Evolutionary conservation across 2,113 vertebrate species (phyloP), one percentile per base, ranked within the genome.

Genomic region (Eupsittula cactorum): DNA sequence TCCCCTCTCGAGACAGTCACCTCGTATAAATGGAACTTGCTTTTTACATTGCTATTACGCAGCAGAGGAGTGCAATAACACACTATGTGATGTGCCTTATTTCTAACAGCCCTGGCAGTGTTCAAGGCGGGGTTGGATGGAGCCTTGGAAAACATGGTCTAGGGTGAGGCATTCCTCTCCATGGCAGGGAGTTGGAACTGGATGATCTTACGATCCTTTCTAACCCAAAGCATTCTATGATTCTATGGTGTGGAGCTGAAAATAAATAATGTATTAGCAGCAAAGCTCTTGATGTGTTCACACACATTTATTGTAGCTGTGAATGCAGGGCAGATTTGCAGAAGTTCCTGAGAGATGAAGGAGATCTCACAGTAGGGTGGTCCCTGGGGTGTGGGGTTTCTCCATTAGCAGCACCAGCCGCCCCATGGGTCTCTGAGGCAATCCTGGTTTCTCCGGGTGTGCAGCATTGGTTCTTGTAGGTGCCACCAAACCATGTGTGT

Each of bases 401-500:
- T 89, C 9, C 44, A 16, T 11, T 10, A 19, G 33, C 31, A 63
- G 18, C 47, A 46, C 39, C 31, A 23, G 39, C 46, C 0, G 0
- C 19, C 20, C 55, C 4, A 0, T 2, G 3, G 9, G 15, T 42
- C 31, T 81, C 83, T 27, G 28, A 42, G 44, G 13, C 60, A 21
- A 4, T 47, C 11, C 21, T 1, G 0, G 10, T 39, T 60, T 46
- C 29, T 35, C 39, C 1, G 1, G 39, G 15, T 64, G 13, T 35
- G 24, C 33, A 10, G 19, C 1, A 0, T 13, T n/a, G 24, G 8
- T 70, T 93, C 79, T 59, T 63, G 31, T 25, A 35, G 42, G 9
- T 89, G 18, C 55, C 29, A 27, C 20, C 18, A 47, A 90, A 55
- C 11, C 0, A 0, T 25, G 74, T 7, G 9, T 62, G 50, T 55